phyloP scores from a whole-genome alignment of 2,888 invertebrate genomes.

The Erebia ligea region DNA sequence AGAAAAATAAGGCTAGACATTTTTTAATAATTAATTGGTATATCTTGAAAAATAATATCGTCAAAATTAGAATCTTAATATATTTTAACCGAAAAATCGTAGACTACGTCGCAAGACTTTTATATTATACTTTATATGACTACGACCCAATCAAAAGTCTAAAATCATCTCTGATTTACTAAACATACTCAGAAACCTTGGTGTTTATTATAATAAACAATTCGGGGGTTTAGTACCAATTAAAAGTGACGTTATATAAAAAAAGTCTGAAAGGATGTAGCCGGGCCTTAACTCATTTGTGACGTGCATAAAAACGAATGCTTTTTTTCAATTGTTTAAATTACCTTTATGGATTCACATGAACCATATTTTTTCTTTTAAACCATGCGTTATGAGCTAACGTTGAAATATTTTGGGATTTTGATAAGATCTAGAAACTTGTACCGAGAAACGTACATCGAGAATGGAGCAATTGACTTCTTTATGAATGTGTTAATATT shows the following conservation, averaged over 20 bases:
- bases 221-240: background rate
- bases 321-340: conserved; percentile 43
- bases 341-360: conserved; percentile 36
- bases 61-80: no score
- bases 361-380: conserved; percentile 33
- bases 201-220: background rate
- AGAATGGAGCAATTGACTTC: conserved; percentile 34
- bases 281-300: conserved; percentile 37
- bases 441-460: conserved; percentile 33
- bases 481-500: conserved; percentile 24
- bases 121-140: no score
- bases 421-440: conserved; percentile 33
- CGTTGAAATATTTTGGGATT: conserved; percentile 33
- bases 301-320: conserved; percentile 36
- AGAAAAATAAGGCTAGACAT: no score
- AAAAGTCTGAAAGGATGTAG: background rate
- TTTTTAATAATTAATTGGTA: no score
- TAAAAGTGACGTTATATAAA: background rate
- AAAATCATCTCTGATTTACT: no score
- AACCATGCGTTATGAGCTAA: conserved; percentile 20
- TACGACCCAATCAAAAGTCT: no score
- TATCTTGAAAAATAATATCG: no score
- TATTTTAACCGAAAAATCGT: no score
- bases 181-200: background rate
- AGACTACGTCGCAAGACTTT: no score